Evolutionary conservation across 2,113 vertebrate genomes (phyloP), one percentile per base, ranked within the genome.

Genomic region (Brachirus orientalis): DNA sequence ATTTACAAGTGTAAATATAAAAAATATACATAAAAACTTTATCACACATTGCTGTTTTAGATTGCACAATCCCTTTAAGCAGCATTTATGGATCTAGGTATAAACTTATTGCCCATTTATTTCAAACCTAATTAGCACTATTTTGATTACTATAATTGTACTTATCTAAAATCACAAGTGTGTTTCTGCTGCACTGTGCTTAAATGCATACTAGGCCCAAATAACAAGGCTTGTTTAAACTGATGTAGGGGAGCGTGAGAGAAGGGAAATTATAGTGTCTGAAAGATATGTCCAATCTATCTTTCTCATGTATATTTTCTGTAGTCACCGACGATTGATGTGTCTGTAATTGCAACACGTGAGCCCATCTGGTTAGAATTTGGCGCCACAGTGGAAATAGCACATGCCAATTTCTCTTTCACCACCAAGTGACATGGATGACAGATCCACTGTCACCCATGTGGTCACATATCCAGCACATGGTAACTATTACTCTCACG

Each of bases 341-440:
- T n/a, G 61, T 66, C 59, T 82, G 58, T 85, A 87, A 86, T 86
- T 86, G 82, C 64, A 48, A 82, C 86, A 89, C 74, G 85, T 88
- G 82, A 83, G 68, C 80, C 89, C 89, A 90, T 90, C 87, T 91
- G 90, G 88, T 90, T 85, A 81, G 83, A 81, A 88, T 89, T 89
- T 88, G 84, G 90, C 80, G 82, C 88, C 83, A 84, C 58, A 18
- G 76, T 89, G 70, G 79, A 88, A 90, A 89, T 85, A 88, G 79
- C 75, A 83, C 88, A 75, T 77, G 83, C 79, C 83, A 86, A 88
- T 90, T 87, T 84, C 77, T 87, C 84, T 86, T 64, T 88, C 85
- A 75, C 67, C 83, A 60, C 85, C 71, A 17, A 75, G 75, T 72
- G 84, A 88, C 80, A 83, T 0, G 46, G 79, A 88, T 86, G 83